Percentiles rank a stretch among this genome's conserved stretches.
Evolutionary conservation across 1,140 invertebrate species (phyloP).

Genomic region (Bicyclus anynana): DNA sequence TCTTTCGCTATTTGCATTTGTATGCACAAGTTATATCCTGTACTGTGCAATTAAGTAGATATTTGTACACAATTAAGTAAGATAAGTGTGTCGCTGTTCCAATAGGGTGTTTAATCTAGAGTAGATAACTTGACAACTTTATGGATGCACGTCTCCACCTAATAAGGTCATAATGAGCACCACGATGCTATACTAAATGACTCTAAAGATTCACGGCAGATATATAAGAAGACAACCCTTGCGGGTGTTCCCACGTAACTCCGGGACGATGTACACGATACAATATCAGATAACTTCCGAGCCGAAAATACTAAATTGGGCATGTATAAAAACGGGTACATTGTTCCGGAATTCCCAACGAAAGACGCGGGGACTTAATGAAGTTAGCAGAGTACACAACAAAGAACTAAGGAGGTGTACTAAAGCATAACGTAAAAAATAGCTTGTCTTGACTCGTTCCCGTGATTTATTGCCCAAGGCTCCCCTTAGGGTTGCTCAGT

Average conservation of each 20-base stretch:
- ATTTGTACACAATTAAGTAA: conserved; percentile 17
- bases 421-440: conserved; percentile 72
- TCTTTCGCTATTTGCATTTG: conserved; percentile 3
- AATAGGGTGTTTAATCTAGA: conserved; percentile 15
- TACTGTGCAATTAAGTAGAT: conserved; percentile 13
- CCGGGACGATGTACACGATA: conserved; percentile 8
- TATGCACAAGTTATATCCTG: conserved; percentile 6
- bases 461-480: conserved; percentile 63
- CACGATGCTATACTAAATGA: conserved; percentile 24
- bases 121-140: conserved; percentile 11
- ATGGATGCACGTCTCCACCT: conserved; percentile 11
- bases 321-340: conserved; percentile 45
- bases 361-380: conserved; percentile 44
- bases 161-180: conserved; percentile 30
- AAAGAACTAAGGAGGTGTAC: conserved; percentile 62
- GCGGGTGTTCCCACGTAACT: conserved; percentile 25
- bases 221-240: conserved; percentile 14
- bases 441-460: conserved; percentile 58
- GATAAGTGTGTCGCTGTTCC: conserved; percentile 13
- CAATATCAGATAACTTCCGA: conserved; percentile 27
- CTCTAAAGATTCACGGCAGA: conserved; percentile 16
- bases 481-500: conserved; percentile 59
- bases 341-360: conserved; percentile 58
- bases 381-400: conserved; percentile 54
- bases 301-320: conserved; percentile 51